Evolutionary conservation across 2,888 invertebrate species (phyloP).

Genomic region (Drosophila emarginata): DNA sequence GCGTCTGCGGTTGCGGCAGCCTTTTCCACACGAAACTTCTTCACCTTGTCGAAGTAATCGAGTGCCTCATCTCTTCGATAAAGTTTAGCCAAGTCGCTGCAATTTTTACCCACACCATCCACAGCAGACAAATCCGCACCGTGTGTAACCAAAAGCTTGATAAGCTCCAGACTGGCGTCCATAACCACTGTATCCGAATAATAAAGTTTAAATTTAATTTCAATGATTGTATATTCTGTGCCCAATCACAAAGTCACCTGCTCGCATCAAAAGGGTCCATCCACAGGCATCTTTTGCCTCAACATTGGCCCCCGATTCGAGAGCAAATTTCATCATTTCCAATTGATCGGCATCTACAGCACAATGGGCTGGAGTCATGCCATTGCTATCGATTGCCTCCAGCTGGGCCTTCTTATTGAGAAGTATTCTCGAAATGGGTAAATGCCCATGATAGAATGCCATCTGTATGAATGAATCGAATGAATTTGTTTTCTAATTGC

Average conservation of each 20-base stretch:
- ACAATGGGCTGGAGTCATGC: conserved; percentile 81
- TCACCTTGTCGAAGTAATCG: conserved; percentile 72
- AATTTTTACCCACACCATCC: conserved; percentile 72
- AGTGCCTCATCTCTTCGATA: conserved; percentile 66
- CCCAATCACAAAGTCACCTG: too few relatives aligned
- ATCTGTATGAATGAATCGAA: conserved; percentile 55
- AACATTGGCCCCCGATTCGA: conserved; percentile 79
- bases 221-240: too few relatives aligned
- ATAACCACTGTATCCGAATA: conserved; percentile 70
- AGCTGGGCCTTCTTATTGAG: conserved; percentile 80
- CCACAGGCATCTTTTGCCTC: conserved; percentile 79
- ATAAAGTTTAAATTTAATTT: conserved; percentile 11
- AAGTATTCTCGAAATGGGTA: conserved; percentile 80
- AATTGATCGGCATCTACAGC: conserved; percentile 81
- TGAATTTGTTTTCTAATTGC: background rate
- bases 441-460: conserved; percentile 80
- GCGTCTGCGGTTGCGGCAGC: conserved; percentile 19
- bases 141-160: conserved; percentile 76
- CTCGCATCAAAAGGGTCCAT: conserved; percentile 81
- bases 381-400: conserved; percentile 79
- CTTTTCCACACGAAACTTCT: conserved; percentile 50
- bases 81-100: conserved; percentile 77
- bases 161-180: conserved; percentile 73
- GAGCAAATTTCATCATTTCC: conserved; percentile 80
- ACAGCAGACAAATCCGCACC: conserved; percentile 72